phyloP scores from a whole-genome alignment of 2,888 invertebrate species.

The Tetropium fuscum region DNA sequence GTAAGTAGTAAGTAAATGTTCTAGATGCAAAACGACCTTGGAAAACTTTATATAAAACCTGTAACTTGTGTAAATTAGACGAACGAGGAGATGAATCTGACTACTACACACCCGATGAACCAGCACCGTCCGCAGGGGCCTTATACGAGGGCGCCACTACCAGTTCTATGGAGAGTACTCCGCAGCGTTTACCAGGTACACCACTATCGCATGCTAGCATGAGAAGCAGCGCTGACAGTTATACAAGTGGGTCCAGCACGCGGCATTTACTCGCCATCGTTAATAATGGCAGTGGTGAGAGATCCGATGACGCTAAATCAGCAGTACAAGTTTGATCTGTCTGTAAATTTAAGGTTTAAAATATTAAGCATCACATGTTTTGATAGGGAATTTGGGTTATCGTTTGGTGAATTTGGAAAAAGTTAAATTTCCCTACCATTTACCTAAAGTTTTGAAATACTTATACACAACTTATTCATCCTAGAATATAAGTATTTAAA shows the following conservation, averaged over 20 bases:
- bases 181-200: slow-evolving; percentile 70
- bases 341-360: neutral
- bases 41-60: neutral
- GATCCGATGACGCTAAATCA: slow-evolving; percentile 49
- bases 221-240: slow-evolving; percentile 85
- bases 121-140: slow-evolving; percentile 75
- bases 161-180: slow-evolving; percentile 64
- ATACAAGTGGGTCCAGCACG: slow-evolving; percentile 85
- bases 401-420: too few relatives aligned
- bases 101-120: slow-evolving; percentile 84
- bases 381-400: too few relatives aligned
- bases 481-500: too few relatives aligned
- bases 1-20: slow-evolving; percentile 39
- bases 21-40: too few relatives aligned
- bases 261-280: slow-evolving; percentile 75
- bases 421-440: too few relatives aligned
- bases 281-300: slow-evolving; percentile 51
- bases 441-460: neutral
- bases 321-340: too few relatives aligned
- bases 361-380: too few relatives aligned
- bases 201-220: slow-evolving; percentile 76
- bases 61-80: slow-evolving; percentile 35
- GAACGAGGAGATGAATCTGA: slow-evolving; percentile 78
- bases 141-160: slow-evolving; percentile 64
- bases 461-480: too few relatives aligned